Percentiles rank a stretch among this genome's conserved stretches.
These are phyloP conservation scores for Acanthopleura granulata DNA, from an alignment of 2,888 invertebrate genomes.

Conservation along the genomic window DNA sequence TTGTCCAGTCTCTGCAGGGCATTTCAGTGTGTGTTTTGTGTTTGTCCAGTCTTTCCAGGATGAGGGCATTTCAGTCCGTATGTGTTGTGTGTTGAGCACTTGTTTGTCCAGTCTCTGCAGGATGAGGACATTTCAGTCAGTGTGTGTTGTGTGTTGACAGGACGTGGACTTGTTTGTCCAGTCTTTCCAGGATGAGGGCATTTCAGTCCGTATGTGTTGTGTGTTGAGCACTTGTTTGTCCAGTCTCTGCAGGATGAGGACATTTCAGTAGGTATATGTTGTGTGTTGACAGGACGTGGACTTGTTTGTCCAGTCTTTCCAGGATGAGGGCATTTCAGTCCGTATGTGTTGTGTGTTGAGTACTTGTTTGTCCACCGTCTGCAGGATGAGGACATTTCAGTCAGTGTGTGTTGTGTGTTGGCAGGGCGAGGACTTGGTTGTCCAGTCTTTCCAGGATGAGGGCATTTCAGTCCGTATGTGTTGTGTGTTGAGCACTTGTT, in stretches of 20 bases:
- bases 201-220: slow-evolving; percentile 62
- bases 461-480: slow-evolving; percentile 73
- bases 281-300: slow-evolving; percentile 77
- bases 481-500: no score
- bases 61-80: slow-evolving; percentile 74
- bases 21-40: slow-evolving; percentile 71
- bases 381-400: slow-evolving; percentile 79
- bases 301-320: slow-evolving; percentile 88
- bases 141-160: no score
- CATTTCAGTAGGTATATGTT: slow-evolving; percentile 64
- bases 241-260: slow-evolving; percentile 76
- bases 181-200: slow-evolving; percentile 82
- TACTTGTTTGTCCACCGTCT: slow-evolving; percentile 93
- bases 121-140: slow-evolving; percentile 77
- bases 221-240: no score
- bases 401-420: slow-evolving; percentile 19
- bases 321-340: slow-evolving; percentile 79
- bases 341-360: slow-evolving; percentile 24
- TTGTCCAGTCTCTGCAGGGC: slow-evolving; percentile 88
- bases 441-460: slow-evolving; percentile 73
- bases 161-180: slow-evolving; percentile 90
- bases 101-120: slow-evolving; percentile 89
- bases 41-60: slow-evolving; percentile 91
- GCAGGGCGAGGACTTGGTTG: no score
- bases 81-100: slow-evolving; percentile 74